These are phyloP conservation scores for Cepaea hortensis DNA, from an alignment of 2,888 invertebrate genomes.

Conservation along the genomic window DNA sequence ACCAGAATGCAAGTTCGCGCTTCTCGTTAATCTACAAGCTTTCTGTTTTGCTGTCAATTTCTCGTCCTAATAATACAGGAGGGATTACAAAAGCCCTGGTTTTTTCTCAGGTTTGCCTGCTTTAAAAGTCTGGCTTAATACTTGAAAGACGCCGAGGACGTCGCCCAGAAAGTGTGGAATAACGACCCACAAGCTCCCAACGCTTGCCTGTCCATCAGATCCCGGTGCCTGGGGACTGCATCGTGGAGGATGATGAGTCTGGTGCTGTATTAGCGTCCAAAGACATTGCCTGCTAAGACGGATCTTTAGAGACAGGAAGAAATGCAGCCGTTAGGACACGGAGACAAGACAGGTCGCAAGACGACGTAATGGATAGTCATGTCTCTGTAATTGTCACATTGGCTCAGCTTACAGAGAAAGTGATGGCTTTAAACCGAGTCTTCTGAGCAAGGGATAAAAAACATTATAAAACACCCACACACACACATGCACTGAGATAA, in stretches of 20 bases:
- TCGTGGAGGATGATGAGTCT: constrained; percentile 27
- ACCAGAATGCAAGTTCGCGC: too few relatives aligned
- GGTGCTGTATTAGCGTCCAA: constrained; percentile 24
- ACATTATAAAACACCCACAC: neutral
- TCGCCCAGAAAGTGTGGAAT: neutral
- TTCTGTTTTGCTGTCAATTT: constrained; percentile 6
- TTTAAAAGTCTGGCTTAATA: neutral
- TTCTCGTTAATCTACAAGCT: constrained; percentile 5
- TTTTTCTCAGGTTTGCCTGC: neutral
- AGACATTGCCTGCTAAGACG: constrained; percentile 19
- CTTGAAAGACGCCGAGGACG: neutral
- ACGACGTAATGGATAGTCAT: constrained; percentile 27
- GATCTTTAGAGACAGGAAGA: constrained; percentile 17
- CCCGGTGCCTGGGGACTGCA: constrained; percentile 26
- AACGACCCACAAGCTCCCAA: constrained; percentile 13
- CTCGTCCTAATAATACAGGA: neutral
- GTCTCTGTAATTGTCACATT: constrained; percentile 31
- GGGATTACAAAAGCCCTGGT: neutral
- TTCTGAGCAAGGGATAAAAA: neutral
- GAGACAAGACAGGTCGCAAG: constrained; percentile 19
- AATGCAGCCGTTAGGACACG: constrained; percentile 27
- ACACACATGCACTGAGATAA: neutral
- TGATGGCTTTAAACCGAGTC: constrained; percentile 15
- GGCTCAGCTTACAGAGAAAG: constrained; percentile 17
- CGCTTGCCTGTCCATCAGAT: constrained; percentile 33